Conservation (phyloP, 2,113 vertebrate species). For the Chinchilla lanigera region DNA sequence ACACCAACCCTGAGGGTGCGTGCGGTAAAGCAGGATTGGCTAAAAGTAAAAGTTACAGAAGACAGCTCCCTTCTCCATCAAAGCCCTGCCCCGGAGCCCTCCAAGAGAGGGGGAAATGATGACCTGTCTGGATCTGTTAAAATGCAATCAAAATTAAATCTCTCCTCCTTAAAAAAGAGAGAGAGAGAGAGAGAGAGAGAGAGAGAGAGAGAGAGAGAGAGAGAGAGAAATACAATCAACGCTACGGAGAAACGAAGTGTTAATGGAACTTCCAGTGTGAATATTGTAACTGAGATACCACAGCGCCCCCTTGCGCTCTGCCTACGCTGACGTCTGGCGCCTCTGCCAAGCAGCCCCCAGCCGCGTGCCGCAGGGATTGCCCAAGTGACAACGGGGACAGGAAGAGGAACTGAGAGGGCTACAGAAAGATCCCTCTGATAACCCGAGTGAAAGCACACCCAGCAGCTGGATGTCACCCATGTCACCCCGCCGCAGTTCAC, state of each 20-base stretch:
- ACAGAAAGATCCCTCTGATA: not conserved
- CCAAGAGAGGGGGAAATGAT: not conserved
- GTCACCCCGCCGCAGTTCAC: not conserved
- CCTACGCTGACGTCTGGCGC: rapidly evolving
- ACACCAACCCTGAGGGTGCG: not conserved
- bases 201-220: not conserved
- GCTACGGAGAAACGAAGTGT: not conserved
- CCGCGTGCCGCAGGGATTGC: not conserved
- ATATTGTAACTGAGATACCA: not conserved
- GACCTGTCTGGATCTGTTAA: not conserved
- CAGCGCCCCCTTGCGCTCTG: not conserved
- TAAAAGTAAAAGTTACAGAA: not conserved
- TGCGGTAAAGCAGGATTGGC: not conserved
- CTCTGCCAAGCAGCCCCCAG: not conserved
- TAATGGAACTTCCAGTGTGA: not conserved
- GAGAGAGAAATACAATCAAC: not conserved
- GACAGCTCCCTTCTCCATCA: not conserved
- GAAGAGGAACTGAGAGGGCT: not conserved
- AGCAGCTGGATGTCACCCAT: too few species aligned
- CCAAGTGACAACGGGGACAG: not conserved
- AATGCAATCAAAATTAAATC: not conserved
- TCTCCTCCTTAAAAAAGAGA: not conserved
- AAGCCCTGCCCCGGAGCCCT: not conserved
- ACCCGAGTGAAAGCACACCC: not conserved
- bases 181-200: not conserved